phyloP scores from a whole-genome alignment of 1,140 invertebrate genomes.

The Trichonephila clavipes region DNA sequence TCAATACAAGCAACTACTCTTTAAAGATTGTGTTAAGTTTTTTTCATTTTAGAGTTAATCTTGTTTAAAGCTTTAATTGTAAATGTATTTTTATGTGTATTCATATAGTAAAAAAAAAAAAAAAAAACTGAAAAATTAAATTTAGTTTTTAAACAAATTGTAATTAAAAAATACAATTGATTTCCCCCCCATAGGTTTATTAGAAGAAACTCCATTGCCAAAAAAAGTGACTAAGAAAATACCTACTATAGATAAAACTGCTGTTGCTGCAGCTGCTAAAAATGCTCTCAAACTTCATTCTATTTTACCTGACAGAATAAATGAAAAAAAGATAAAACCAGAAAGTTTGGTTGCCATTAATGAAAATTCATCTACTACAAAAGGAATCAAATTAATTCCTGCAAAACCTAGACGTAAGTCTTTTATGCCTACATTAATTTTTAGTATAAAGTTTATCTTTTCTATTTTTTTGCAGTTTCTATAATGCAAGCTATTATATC shows the following conservation, averaged over 20 bases:
- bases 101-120: not conserved
- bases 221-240: conserved; percentile 81
- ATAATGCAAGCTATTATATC: not conserved
- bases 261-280: conserved; percentile 77
- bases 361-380: conserved; percentile 84
- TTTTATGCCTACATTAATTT: conserved; percentile 75
- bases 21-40: too few species aligned
- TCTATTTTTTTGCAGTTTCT: not conserved
- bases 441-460: conserved; percentile 63
- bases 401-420: conserved; percentile 94
- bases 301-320: conserved; percentile 64
- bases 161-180: not conserved
- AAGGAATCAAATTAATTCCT: conserved; percentile 91
- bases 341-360: conserved; percentile 77
- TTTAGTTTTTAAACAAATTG: not conserved
- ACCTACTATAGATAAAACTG: conserved; percentile 72
- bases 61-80: too few species aligned
- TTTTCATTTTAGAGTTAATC: too few species aligned
- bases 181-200: conserved; percentile 82
- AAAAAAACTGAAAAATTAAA: not conserved
- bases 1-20: too few species aligned
- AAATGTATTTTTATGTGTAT: not conserved
- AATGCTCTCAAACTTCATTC: conserved; percentile 76
- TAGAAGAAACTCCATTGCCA: conserved; percentile 89
- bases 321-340: conserved; percentile 89